Base-by-base conservation (phyloP, 1,140 invertebrate species). In the Cepaea nemoralis region DNA sequence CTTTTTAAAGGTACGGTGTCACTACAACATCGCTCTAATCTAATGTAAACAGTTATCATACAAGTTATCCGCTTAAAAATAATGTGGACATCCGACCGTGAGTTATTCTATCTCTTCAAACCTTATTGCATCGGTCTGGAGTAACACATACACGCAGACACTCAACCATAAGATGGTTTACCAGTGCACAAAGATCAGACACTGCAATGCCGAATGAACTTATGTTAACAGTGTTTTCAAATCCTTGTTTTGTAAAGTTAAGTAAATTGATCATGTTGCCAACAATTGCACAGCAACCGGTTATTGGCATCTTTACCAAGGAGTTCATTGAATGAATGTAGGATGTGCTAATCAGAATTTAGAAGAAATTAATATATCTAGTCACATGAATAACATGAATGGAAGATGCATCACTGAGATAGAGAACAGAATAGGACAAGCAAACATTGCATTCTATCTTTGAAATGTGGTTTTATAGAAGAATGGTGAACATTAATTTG, bases 11-110 rank as follows among this genome's bases (percentile, higher is more conserved):
- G 75, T 33, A 77, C n/a, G 16, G 31, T 22, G 6, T 66, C 75
- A 27, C 50, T 66, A 6, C 63, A 42, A 42, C 75, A 77, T 59
- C 75, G 16, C 31, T 77, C 75, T 24, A 77, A n/a, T 12, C 31
- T 77, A 1, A 77, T 50, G n/a, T 37, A 75, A 3, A 48, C 73
- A 37, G 73, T 75, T n/a, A 75, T 50, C 40, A 40, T 45, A 14
- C 48, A 33, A 66, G 50, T 63, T 24, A 50, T 77, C n/a, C 75
- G 55, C 55, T 10, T 66, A 63, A 3, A 37, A 6, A 35, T 14
- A 27, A n/a, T 66, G 5, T 22, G 55, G 55, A 14, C 48, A 59
- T 48, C 75, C 75, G 5, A n/a, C 75, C 19, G 75, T 77, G n/a
- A 66, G 55, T 10, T 39, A 33, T 33, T 59, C 31, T 3, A 77